A percentile compares a stretch with the other conserved stretches of the same genome.
These are phyloP conservation scores for Pelodiscus sinensis DNA, from an alignment of 2,113 vertebrate genomes.

Conservation along the genomic window DNA sequence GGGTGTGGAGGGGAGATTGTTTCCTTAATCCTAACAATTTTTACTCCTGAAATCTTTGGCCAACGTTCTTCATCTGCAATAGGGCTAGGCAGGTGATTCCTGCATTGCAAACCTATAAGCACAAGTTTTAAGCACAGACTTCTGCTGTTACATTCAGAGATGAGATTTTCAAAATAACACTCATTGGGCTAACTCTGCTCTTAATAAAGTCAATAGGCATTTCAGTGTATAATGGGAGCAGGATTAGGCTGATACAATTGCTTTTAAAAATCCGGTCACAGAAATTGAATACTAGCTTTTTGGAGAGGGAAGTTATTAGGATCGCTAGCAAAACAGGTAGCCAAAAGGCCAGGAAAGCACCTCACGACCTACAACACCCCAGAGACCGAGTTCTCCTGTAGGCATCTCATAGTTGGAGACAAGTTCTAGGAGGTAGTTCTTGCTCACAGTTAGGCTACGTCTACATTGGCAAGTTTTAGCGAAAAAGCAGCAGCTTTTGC, in stretches of 20 bases:
- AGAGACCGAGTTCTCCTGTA: background rate
- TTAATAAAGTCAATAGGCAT: background rate
- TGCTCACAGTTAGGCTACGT: background rate
- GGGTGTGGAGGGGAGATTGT: background rate
- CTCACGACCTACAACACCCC: background rate
- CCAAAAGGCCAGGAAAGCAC: background rate
- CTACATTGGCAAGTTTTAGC: no score
- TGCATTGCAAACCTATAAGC: background rate
- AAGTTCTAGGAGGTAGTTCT: accelerated
- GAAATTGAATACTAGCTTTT: background rate
- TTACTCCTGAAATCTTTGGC: background rate
- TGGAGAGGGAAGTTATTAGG: background rate
- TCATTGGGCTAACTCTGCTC: background rate
- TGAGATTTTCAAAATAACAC: background rate
- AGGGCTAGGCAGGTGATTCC: background rate
- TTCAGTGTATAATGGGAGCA: background rate
- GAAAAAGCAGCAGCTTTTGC: no score
- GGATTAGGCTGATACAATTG: background rate
- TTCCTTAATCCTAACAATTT: background rate
- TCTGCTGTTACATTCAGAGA: background rate
- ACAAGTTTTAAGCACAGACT: background rate
- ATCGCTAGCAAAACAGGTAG: background rate
- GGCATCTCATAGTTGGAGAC: background rate
- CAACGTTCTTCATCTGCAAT: background rate
- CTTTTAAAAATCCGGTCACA: background rate